Evolutionary conservation across 2,888 invertebrate genomes (phyloP).

Genomic region (Drosophila mercatorum): DNA sequence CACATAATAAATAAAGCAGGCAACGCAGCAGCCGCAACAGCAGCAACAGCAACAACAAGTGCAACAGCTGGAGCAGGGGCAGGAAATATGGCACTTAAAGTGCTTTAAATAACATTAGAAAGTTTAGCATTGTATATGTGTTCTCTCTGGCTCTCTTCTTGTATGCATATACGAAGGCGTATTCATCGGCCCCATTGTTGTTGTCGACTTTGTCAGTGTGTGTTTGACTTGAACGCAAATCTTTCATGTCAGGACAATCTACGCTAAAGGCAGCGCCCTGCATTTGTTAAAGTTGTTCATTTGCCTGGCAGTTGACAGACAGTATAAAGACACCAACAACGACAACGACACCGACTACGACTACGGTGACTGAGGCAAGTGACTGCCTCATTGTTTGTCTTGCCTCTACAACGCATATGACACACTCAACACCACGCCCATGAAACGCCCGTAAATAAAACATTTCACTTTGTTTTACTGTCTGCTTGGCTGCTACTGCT

Average conservation of each 20-base stretch:
- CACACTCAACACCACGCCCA: conserved; percentile 74
- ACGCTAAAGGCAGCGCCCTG: conserved; percentile 58
- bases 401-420: conserved; percentile 78
- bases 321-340: conserved; percentile 31
- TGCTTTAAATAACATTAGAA: conserved; percentile 81
- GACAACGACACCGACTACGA: conserved; percentile 11
- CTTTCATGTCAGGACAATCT: conserved; percentile 76
- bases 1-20: conserved; percentile 77
- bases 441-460: conserved; percentile 74
- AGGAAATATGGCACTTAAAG: conserved; percentile 80
- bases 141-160: conserved; percentile 13
- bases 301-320: conserved; percentile 74
- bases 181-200: conserved; percentile 28
- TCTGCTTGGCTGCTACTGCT: conserved; percentile 46
- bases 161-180: not conserved
- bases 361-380: conserved; percentile 27
- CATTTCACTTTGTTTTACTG: conserved; percentile 76
- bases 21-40: conserved; percentile 41
- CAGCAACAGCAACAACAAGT: conserved; percentile 28
- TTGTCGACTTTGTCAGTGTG: conserved; percentile 74
- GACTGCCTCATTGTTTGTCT: conserved; percentile 70
- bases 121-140: conserved; percentile 57
- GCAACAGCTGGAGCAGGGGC: conserved; percentile 41
- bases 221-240: conserved; percentile 74
- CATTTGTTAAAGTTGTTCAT: conserved; percentile 79